Evolutionary conservation across 2,888 invertebrate genomes (phyloP).

Genomic region (Taenaris catops): DNA sequence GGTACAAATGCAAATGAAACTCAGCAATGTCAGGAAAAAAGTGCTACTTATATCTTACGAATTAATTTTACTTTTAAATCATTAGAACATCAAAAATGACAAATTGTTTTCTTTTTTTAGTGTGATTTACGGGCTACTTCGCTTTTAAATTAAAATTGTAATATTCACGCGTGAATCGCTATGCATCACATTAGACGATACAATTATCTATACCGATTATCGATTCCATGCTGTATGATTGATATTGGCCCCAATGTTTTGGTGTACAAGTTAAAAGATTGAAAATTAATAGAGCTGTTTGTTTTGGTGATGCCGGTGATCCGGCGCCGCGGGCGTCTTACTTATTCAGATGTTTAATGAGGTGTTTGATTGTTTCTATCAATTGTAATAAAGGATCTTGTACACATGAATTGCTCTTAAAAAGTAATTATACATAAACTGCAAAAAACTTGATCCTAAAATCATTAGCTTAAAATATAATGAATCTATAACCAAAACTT

Average conservation of each 20-base stretch:
- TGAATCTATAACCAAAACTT: no score
- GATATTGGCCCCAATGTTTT: slow-evolving; percentile 54
- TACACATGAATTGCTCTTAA: slow-evolving; percentile 19
- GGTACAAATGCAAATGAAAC: no score
- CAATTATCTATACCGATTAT: slow-evolving; percentile 56
- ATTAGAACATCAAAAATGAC: neutral
- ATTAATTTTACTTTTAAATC: no score
- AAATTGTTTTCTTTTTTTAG: slow-evolving; percentile 5
- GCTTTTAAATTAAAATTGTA: slow-evolving; percentile 7
- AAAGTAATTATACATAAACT: no score
- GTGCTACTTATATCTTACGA: no score
- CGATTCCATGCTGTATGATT: slow-evolving; percentile 54
- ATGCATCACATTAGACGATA: slow-evolving; percentile 9
- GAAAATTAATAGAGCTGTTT: slow-evolving; percentile 72
- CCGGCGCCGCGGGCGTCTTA: slow-evolving; percentile 58
- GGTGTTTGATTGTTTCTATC: slow-evolving; percentile 45
- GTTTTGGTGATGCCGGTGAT: slow-evolving; percentile 48
- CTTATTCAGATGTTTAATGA: slow-evolving; percentile 52
- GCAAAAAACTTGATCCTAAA: no score
- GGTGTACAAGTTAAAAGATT: slow-evolving; percentile 41
- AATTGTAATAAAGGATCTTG: slow-evolving; percentile 38
- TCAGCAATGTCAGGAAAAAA: no score
- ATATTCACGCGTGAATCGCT: slow-evolving; percentile 11
- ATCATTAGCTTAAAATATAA: no score
- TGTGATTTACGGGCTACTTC: neutral